Evolutionary conservation across 2,888 invertebrate genomes (phyloP).

Genomic region (Steromphala cineraria): DNA sequence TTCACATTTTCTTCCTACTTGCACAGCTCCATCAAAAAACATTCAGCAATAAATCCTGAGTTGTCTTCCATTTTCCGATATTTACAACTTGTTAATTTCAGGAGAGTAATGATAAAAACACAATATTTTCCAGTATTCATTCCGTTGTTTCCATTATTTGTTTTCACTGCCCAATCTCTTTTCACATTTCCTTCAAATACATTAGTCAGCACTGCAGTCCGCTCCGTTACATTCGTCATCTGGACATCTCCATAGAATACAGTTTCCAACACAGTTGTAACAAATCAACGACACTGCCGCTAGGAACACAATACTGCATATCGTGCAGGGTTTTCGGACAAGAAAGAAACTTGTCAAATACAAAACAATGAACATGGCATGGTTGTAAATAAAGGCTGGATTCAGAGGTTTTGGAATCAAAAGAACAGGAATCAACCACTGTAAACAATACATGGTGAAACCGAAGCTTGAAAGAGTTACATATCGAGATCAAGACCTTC

Average conservation of each 20-base stretch:
- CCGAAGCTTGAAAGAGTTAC: too few species aligned
- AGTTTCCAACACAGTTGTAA: conserved; percentile 96
- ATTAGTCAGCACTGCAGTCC: conserved; percentile 41
- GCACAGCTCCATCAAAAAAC: too few species aligned
- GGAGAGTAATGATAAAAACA: too few species aligned
- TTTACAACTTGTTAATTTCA: too few species aligned
- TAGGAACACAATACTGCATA: conserved; percentile 95
- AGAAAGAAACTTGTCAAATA: conserved; percentile 97
- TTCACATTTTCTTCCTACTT: too few species aligned
- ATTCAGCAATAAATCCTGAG: too few species aligned
- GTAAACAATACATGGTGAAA: conserved; percentile 72
- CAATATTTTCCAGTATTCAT: too few species aligned
- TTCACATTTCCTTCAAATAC: background rate
- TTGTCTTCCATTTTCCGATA: too few species aligned
- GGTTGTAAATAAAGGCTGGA: conserved; percentile 94
- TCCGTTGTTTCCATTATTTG: too few species aligned
- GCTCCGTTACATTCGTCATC: conserved; percentile 55
- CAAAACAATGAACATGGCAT: conserved; percentile 95
- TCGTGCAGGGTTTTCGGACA: conserved; percentile 96
- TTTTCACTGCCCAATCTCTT: too few species aligned
- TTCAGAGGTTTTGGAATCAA: conserved; percentile 98
- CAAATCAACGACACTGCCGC: conserved; percentile 95
- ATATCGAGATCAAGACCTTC: too few species aligned
- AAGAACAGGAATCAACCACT: conserved; percentile 90
- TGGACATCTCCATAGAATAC: conserved; percentile 82